phyloP scores from a whole-genome alignment of 23 tunicate genomes.

The Oikopleura albicans region DNA sequence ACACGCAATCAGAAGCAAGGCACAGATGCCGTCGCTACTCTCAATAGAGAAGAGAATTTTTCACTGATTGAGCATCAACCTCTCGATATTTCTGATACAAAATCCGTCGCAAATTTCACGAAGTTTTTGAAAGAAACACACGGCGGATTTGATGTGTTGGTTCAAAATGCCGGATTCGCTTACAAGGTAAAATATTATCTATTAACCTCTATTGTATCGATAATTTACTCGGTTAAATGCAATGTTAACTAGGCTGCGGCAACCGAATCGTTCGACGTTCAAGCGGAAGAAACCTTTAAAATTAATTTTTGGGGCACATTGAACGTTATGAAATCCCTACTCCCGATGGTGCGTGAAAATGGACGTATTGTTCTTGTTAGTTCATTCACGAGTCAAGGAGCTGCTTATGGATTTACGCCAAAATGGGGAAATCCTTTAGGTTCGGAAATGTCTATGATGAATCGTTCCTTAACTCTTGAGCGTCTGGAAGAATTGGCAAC shows the following conservation, averaged over 20 bases:
- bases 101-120: no score
- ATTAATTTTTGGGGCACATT: not conserved
- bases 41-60: no score
- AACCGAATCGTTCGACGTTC: not conserved
- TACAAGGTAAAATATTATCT: no score
- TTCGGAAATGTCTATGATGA: not conserved
- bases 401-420: not conserved
- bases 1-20: not conserved
- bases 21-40: not conserved
- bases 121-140: no score
- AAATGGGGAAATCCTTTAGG: not conserved
- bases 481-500: not conserved
- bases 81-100: no score
- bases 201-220: no score
- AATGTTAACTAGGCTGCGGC: no score
- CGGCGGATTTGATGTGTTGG: constrained; percentile 1
- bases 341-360: not conserved
- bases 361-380: not conserved
- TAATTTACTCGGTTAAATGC: no score
- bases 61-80: no score
- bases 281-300: not conserved
- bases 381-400: not conserved
- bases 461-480: not conserved
- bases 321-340: not conserved
- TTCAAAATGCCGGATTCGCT: not conserved